These are phyloP conservation scores for Onychomys arenicola DNA, from an alignment of 2,797 vertebrate genomes.

Conservation along the genomic window DNA sequence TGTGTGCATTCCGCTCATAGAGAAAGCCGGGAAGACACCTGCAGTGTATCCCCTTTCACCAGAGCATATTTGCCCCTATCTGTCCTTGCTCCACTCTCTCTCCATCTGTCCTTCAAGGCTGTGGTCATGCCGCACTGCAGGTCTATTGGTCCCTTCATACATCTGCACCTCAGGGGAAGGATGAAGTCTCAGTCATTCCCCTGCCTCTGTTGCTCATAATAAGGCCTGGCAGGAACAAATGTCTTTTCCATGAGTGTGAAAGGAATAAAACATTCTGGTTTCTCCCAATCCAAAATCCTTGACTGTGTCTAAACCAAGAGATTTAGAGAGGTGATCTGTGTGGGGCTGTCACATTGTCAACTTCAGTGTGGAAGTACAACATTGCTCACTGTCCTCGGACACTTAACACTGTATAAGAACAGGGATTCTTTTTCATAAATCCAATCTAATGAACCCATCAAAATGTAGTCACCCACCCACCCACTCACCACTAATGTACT, in stretches of 20 bases:
- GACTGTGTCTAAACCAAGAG: not conserved
- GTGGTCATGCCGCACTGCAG: not conserved
- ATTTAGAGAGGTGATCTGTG: not conserved
- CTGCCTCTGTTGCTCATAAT: not conserved
- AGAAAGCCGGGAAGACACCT: not conserved
- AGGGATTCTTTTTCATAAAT: conserved; percentile 18
- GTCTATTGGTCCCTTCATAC: not conserved
- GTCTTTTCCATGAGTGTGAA: not conserved
- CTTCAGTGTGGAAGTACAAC: not conserved
- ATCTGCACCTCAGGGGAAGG: not conserved
- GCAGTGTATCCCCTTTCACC: not conserved
- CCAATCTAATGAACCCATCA: not conserved
- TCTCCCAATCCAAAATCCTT: not conserved
- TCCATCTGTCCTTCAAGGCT: not conserved
- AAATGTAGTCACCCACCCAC: not conserved
- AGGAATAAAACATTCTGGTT: not conserved
- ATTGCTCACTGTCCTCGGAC: not conserved
- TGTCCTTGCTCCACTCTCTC: not conserved
- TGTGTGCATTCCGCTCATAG: not conserved
- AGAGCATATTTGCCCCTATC: not conserved
- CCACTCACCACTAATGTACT: not conserved
- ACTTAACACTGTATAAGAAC: not conserved
- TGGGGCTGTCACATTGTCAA: not conserved
- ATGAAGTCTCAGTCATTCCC: not conserved
- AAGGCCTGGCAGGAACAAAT: not conserved